phyloP scores from a whole-genome alignment of 2,113 vertebrate species.

The Procapra przewalskii region DNA sequence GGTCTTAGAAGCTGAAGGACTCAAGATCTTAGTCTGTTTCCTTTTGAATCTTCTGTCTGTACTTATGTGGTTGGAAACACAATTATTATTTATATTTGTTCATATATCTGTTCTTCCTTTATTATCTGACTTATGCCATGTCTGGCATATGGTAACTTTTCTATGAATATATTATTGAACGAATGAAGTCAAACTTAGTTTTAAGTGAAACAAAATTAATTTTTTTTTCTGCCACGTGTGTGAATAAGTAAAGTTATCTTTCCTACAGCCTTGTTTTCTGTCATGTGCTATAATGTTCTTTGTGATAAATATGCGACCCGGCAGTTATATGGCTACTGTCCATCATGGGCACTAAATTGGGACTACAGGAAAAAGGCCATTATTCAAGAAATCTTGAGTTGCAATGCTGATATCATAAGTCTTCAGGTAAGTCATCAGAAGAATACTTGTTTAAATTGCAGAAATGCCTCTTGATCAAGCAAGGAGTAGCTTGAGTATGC shows the following conservation, averaged over 20 bases:
- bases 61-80: not conserved
- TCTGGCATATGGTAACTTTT: constrained; percentile 2
- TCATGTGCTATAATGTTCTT: constrained; percentile 99
- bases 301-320: constrained; percentile 98
- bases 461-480: not conserved
- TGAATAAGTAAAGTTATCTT: constrained; percentile 73
- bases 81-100: not conserved
- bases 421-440: constrained; percentile 88
- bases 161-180: not conserved
- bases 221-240: constrained; percentile 25
- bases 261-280: constrained; percentile 93
- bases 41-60: not conserved
- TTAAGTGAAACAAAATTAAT: constrained; percentile 32
- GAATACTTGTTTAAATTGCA: constrained; percentile 12
- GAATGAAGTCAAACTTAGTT: not conserved
- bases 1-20: not conserved
- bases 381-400: constrained; percentile 97
- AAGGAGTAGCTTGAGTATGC: not conserved
- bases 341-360: constrained; percentile 97
- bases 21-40: not conserved
- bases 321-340: constrained; percentile 98
- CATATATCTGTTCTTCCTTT: not conserved
- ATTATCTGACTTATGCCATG: not conserved
- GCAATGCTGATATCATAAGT: constrained; percentile 96
- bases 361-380: constrained; percentile 99